phyloP scores from a whole-genome alignment of 2,888 invertebrate genomes.

The Endomychus coccineus region DNA sequence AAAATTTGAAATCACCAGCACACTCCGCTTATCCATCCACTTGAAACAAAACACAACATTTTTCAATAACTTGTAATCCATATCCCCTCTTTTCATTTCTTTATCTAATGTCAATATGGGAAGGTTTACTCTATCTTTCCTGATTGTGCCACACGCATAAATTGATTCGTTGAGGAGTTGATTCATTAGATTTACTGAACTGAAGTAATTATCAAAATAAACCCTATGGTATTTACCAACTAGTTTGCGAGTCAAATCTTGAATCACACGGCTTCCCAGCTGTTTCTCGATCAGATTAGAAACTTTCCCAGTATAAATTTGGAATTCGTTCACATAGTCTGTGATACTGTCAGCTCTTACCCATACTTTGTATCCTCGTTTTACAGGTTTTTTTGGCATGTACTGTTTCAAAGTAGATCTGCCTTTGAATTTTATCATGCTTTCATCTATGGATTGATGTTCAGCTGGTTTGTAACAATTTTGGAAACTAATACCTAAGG shows the following conservation, averaged over 20 bases:
- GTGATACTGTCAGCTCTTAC: conserved; percentile 2
- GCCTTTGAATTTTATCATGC: conserved; percentile 19
- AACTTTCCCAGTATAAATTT: conserved; percentile 13
- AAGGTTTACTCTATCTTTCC: conserved; percentile 6
- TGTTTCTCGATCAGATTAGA: conserved; percentile 1
- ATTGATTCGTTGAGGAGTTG: conserved; percentile 4
- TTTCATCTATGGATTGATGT: conserved; percentile 14
- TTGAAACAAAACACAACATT: no score
- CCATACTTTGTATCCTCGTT: conserved; percentile 6
- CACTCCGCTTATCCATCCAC: no score
- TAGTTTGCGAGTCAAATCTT: conserved; percentile 1
- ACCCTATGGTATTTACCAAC: conserved; percentile 12
- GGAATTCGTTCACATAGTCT: conserved; percentile 8
- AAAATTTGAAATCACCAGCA: no score
- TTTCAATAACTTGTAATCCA: no score
- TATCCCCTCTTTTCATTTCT: no score
- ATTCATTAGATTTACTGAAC: conserved; percentile 5
- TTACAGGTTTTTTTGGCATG: conserved; percentile 6
- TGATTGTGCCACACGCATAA: conserved; percentile 8
- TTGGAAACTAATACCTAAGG: conserved; percentile 1
- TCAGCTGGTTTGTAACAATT: conserved; percentile 10
- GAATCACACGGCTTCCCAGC: conserved; percentile 10
- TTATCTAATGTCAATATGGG: no score
- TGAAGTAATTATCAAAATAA: conserved; percentile 14
- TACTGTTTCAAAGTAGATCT: conserved; percentile 1